These are phyloP conservation scores for Thunnus albacares DNA, from an alignment of 2,797 vertebrate species.

Conservation along the genomic window DNA sequence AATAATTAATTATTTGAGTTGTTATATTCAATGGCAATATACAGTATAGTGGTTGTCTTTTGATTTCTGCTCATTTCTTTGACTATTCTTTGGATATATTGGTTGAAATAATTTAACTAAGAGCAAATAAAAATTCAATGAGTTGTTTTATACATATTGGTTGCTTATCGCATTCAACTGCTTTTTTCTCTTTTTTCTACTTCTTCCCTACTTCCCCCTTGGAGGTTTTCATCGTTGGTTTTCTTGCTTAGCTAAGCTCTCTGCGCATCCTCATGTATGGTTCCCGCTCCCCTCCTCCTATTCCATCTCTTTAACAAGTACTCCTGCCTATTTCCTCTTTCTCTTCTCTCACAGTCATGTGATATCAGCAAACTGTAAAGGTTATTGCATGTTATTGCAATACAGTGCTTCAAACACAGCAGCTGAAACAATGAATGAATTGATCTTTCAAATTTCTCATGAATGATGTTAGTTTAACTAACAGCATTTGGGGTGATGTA, in stretches of 20 bases:
- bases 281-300: background rate
- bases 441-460: background rate
- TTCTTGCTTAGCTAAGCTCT: background rate
- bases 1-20: conserved; percentile 78
- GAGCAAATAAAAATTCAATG: conserved; percentile 80
- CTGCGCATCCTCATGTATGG: too few species aligned
- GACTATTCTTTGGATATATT: conserved; percentile 80
- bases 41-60: conserved; percentile 79
- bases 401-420: background rate
- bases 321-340: background rate
- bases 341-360: background rate
- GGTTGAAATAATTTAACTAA: conserved; percentile 82
- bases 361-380: background rate
- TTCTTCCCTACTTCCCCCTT: background rate
- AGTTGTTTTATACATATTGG: conserved; percentile 78
- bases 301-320: background rate
- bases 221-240: background rate
- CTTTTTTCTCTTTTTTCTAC: background rate
- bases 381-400: background rate
- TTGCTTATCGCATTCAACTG: conserved; percentile 13
- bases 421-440: background rate
- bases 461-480: too few species aligned
- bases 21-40: conserved; percentile 84
- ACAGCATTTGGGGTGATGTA: too few species aligned
- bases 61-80: conserved; percentile 76